Conservation (phyloP, 2,888 invertebrate species). For the Clistopyga incitator region DNA sequence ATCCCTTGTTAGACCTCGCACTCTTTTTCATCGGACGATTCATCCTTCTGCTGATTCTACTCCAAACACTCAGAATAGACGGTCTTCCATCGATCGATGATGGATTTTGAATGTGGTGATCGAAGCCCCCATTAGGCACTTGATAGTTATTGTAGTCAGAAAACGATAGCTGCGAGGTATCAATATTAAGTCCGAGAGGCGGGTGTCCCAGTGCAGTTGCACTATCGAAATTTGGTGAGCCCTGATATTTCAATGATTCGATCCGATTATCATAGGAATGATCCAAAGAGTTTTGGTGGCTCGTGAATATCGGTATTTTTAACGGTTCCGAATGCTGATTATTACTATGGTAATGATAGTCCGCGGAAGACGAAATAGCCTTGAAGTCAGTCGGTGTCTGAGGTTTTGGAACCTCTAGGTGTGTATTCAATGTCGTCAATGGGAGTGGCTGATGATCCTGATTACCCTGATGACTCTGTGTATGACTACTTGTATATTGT, state of each 20-base stretch:
- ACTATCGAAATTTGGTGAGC: slow-evolving; percentile 26
- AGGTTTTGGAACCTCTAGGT: slow-evolving; percentile 45
- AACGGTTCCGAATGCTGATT: slow-evolving; percentile 64
- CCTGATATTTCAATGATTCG: slow-evolving; percentile 45
- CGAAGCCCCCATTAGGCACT: slow-evolving; percentile 34
- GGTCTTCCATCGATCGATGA: neutral
- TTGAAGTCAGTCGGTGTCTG: slow-evolving; percentile 32
- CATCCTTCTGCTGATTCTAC: slow-evolving; percentile 49
- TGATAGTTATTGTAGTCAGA: slow-evolving; percentile 29
- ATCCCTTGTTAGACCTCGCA: slow-evolving; percentile 29
- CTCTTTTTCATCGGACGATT: slow-evolving; percentile 28
- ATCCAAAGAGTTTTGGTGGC: slow-evolving; percentile 60
- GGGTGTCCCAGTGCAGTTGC: neutral
- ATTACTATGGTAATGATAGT: slow-evolving; percentile 45
- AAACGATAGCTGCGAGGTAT: slow-evolving; percentile 18
- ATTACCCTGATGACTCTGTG: slow-evolving; percentile 13
- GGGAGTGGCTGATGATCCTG: slow-evolving; percentile 52
- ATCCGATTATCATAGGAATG: slow-evolving; percentile 15
- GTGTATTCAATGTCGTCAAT: slow-evolving; percentile 52
- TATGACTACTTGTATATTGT: slow-evolving; percentile 20
- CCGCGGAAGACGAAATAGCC: slow-evolving; percentile 23
- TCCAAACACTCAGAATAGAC: slow-evolving; percentile 45
- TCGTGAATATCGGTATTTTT: slow-evolving; percentile 68
- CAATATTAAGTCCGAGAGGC: slow-evolving; percentile 7
- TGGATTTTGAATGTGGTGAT: slow-evolving; percentile 25